Base-by-base conservation (phyloP, 2,888 invertebrate genomes). In the Galerucella nymphaeae region DNA sequence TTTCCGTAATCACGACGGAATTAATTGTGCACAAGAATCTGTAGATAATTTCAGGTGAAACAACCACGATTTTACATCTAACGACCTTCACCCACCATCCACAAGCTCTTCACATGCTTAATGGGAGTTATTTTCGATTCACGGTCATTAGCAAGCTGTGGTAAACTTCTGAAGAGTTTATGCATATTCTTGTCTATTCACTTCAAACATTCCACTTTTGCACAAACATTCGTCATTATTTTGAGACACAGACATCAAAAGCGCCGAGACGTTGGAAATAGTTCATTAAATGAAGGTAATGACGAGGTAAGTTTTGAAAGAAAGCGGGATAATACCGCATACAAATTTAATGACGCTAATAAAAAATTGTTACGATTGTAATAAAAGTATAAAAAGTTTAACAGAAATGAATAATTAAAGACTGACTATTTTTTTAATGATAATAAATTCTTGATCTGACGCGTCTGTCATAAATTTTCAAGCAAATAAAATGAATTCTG, bases 201-300 rank as follows among this genome's bases (percentile, higher is more conserved):
- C 38, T 59, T 77, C 74, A 66, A 75, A 76, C 76, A 74, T 70
- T 59, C n/a, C 38, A 72, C 73, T 73, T 76, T 74, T 73, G 76
- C 71, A 75, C 79, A 76, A 77, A 76, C 76, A 75, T 76, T 73
- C 74, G 76, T 77, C 79, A 77, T 79, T 79, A 79, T 77, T 79
- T 75, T 72, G 65, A 75, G 75, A 77, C 76, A 77, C 72, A 71
- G 73, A 77, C 74, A 75, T 79, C 79, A 79, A 79, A 76, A 76
- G 57, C 66, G 72, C 71, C 74, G 63, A 71, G 61, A 30, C 48
- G 50, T 38, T 61, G 69, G 50, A 16, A 66, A 66, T 69, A 41
- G 68, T 74, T 62, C 66, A 16, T 58, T 55, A 69, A 69, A 69
- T 69, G 50, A 69, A 55, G 41, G 62, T 69, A 69, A 69, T 62